Evolutionary conservation across 2,888 invertebrate species (phyloP).

Genomic region (Coelopa pilipes): DNA sequence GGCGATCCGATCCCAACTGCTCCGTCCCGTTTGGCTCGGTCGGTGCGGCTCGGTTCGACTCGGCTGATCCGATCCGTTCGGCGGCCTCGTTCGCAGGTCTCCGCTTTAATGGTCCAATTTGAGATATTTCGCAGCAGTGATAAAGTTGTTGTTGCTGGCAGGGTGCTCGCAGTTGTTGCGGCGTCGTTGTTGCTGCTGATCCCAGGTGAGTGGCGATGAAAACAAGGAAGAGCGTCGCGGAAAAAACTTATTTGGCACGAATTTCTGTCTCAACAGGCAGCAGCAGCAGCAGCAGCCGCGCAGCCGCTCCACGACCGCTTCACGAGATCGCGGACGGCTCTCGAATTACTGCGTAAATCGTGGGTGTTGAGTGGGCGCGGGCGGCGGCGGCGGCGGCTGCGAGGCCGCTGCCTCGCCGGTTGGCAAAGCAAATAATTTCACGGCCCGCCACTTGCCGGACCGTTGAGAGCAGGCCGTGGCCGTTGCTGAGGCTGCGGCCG

Average conservation of each 20-base stretch:
- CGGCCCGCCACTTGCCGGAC: background rate
- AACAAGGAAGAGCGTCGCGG: constrained; percentile 9
- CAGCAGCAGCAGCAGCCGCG: constrained; percentile 43
- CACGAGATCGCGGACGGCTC: constrained; percentile 12
- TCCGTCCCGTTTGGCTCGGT: background rate
- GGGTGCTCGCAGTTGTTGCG: constrained; percentile 54
- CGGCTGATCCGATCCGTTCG: background rate
- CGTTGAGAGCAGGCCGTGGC: background rate
- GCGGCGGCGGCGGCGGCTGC: background rate
- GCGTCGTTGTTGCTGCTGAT: constrained; percentile 33
- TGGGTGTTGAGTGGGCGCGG: constrained; percentile 29
- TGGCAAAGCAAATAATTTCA: constrained; percentile 12
- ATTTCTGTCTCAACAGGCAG: constrained; percentile 26
- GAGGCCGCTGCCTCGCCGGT: background rate
- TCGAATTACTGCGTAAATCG: constrained; percentile 36
- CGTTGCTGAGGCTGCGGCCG: background rate
- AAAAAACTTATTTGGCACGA: constrained; percentile 34
- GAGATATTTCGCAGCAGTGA: constrained; percentile 60
- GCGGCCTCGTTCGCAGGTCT: constrained; percentile 29
- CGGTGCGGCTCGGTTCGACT: background rate
- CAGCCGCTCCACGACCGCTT: constrained; percentile 27
- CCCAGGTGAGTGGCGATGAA: constrained; percentile 44
- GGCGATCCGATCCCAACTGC: background rate
- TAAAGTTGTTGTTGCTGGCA: constrained; percentile 55
- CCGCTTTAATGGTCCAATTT: constrained; percentile 60